Conservation (phyloP, 1,140 invertebrate species). For the Drosophila teissieri region DNA sequence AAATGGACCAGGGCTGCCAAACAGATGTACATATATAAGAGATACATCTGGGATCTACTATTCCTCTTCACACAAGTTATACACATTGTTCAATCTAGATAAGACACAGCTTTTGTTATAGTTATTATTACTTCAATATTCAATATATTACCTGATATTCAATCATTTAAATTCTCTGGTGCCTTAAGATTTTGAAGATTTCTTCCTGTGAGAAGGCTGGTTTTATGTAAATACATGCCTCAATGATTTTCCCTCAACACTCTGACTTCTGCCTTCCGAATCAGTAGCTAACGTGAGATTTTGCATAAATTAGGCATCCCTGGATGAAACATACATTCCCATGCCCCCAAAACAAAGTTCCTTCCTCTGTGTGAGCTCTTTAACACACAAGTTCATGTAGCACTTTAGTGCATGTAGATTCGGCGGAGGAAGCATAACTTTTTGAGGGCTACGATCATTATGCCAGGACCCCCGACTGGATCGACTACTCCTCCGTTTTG, state of each 20-base stretch:
- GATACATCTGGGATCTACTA: background rate
- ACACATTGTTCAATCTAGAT: background rate
- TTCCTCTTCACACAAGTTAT: background rate
- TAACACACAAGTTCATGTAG: constrained; percentile 71
- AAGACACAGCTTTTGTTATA: too few relatives aligned
- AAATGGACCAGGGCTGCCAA: constrained; percentile 43
- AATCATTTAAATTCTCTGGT: too few relatives aligned
- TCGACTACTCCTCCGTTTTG: constrained; percentile 22
- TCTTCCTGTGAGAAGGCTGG: too few relatives aligned
- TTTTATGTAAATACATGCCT: too few relatives aligned
- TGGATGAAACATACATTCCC: background rate
- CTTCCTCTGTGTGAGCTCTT: constrained; percentile 36
- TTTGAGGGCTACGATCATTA: constrained; percentile 69
- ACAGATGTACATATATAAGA: too few relatives aligned
- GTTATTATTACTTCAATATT: too few relatives aligned
- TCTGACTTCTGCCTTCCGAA: background rate
- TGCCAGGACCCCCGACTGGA: constrained; percentile 30
- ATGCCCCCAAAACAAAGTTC: background rate
- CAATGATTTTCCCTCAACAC: too few relatives aligned
- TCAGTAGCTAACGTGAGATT: background rate
- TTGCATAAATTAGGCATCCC: constrained; percentile 2
- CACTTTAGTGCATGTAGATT: constrained; percentile 71
- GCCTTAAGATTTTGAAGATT: too few relatives aligned
- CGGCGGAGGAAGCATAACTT: constrained; percentile 49
- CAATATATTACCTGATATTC: too few relatives aligned